These are phyloP conservation scores for Torymus texanus DNA, from an alignment of 2,888 invertebrate genomes.

Conservation along the genomic window DNA sequence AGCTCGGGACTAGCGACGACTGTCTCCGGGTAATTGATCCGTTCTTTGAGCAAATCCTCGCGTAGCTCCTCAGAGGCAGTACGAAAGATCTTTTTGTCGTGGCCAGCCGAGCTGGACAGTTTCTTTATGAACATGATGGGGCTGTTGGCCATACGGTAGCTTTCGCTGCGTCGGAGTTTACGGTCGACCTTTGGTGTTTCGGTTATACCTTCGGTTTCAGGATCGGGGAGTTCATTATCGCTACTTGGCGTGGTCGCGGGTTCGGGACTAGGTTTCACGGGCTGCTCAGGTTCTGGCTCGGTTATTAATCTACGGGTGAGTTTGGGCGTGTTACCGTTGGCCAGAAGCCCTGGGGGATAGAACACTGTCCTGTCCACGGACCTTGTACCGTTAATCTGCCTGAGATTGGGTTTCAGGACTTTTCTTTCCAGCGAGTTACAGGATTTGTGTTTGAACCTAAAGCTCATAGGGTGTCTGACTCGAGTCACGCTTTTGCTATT, in stretches of 20 bases:
- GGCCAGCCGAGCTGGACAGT: slow-evolving; percentile 56
- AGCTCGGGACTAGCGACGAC: slow-evolving; percentile 50
- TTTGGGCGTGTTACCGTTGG: slow-evolving; percentile 70
- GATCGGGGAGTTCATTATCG: too few relatives aligned
- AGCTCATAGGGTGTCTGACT: slow-evolving; percentile 27
- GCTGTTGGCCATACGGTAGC: slow-evolving; percentile 88
- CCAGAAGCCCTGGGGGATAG: slow-evolving; percentile 52
- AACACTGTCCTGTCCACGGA: background rate
- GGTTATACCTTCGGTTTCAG: background rate
- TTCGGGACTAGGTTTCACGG: too few relatives aligned
- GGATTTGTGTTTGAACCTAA: slow-evolving; percentile 53
- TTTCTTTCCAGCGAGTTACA: slow-evolving; percentile 47
- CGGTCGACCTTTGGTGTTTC: slow-evolving; percentile 61
- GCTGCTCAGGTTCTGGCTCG: too few relatives aligned
- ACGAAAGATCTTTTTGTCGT: slow-evolving; percentile 66
- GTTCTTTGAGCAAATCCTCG: slow-evolving; percentile 79
- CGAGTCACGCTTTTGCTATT: background rate
- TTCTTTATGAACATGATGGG: slow-evolving; percentile 82
- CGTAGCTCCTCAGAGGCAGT: slow-evolving; percentile 72
- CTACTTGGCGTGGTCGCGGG: too few relatives aligned
- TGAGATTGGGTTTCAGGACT: slow-evolving; percentile 44
- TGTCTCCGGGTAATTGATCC: slow-evolving; percentile 83
- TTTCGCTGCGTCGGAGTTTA: slow-evolving; percentile 87
- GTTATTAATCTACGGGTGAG: slow-evolving; percentile 58
- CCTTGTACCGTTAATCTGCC: background rate